Conservation (phyloP, 2,797 vertebrate genomes). For the Prunella strophiata region DNA sequence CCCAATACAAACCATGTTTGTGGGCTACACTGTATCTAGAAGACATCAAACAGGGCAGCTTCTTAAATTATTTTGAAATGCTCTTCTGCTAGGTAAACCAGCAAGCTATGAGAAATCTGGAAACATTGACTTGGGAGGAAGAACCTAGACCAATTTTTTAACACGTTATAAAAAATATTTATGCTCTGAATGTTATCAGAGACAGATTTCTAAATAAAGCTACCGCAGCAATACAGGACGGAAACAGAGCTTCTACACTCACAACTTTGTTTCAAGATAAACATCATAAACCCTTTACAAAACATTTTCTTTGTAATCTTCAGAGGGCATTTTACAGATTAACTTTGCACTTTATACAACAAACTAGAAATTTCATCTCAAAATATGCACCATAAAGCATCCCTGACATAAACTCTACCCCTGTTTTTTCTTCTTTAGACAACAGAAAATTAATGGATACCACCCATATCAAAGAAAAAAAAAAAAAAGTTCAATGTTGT, state of each 20-base stretch:
- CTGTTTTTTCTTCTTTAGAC: not conserved
- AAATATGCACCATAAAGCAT: not conserved
- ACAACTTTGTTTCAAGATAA: not conserved
- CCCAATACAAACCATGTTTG: not conserved
- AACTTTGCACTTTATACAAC: not conserved
- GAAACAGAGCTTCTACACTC: not conserved
- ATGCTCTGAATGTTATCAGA: not conserved
- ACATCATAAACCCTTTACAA: not conserved
- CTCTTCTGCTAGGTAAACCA: not conserved
- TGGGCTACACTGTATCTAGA: not conserved
- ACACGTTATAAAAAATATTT: not conserved
- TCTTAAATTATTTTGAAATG: not conserved
- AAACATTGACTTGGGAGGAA: not conserved
- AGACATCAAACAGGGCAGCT: not conserved
- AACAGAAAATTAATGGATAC: not conserved
- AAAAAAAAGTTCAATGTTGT: not conserved
- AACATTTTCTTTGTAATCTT: not conserved
- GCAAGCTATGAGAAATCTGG: not conserved
- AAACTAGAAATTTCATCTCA: not conserved
- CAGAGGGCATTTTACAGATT: not conserved
- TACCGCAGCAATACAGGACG: not conserved
- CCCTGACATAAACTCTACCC: not conserved
- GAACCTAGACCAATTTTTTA: not conserved
- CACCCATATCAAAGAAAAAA: not conserved
- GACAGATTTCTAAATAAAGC: not conserved